Evolutionary conservation across 2,113 vertebrate species (phyloP), one percentile per base, ranked within the genome.

Genomic region (Pterophyllum scalare): DNA sequence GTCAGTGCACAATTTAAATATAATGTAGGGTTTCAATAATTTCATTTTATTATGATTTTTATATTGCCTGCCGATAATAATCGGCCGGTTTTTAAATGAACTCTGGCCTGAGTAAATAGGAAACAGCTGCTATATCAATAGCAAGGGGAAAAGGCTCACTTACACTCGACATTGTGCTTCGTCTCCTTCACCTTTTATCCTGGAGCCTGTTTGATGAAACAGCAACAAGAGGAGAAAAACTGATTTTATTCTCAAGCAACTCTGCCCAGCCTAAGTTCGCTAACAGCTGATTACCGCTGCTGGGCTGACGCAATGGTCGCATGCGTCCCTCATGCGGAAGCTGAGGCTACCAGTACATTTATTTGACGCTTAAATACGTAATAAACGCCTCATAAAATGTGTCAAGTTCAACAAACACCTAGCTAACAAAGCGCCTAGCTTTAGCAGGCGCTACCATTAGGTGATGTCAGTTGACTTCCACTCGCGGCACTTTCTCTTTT

Each of bases 111-210:
- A 20, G 43, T 20, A 46, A 46, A 70, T 2, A 22, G 9, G 12
- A 12, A 67, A 9, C 40, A 67, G 24, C 8, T 26, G 38, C 38
- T 46, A 31, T 49, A 33, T 49, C 22, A 3, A 59, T 28, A 77
- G 22, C 24, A 43, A 6, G 28, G 28, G 17, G 19, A 22, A n/a
- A 31, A 22, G 31, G 5, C 24, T 10, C 17, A 92, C 94, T 93
- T 80, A 94, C 94, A 24, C 72, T 89, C 52, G 89, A 89, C 93
- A 93, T 94, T 28, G 58, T 82, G 59, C 60, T 38, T 78, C 8
- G 10, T 59, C 74, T 62, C 3, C 24, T 35, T 84, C 75, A 26
- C 2, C 17, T 35, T 60, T 12, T 58, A 12, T 13, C 24, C n/a
- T 33, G 2, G 3, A 62, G 88, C 26, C 93, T 93, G 82, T 26